A percentile compares a stretch with the other conserved stretches of the same genome.
Conservation (phyloP, 1,140 invertebrate genomes). For the Maconellicoccus hirsutus region DNA sequence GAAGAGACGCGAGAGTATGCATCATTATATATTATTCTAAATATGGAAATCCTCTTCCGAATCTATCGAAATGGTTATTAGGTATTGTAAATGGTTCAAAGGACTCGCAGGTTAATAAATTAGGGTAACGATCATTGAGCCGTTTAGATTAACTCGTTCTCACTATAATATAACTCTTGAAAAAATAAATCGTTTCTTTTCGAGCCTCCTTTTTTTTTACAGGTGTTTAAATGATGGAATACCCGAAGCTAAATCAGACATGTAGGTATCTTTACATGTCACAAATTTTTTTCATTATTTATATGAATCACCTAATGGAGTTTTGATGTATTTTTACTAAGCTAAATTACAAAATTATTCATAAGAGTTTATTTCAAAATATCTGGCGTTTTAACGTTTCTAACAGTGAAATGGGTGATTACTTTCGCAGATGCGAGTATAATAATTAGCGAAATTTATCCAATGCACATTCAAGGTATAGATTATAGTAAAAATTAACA, state of each 20-base stretch:
- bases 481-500: too few relatives aligned
- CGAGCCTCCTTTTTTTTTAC: neutral
- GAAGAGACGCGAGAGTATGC: too few relatives aligned
- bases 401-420: neutral
- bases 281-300: neutral
- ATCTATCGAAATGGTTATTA: too few relatives aligned
- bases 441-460: too few relatives aligned
- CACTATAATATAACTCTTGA: neutral
- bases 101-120: neutral
- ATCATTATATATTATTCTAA: too few relatives aligned
- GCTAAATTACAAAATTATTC: conserved; percentile 10
- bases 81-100: neutral
- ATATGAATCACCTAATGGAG: neutral
- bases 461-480: too few relatives aligned
- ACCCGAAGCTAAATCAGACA: conserved; percentile 3
- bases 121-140: neutral
- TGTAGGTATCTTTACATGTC: neutral
- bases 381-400: too few relatives aligned
- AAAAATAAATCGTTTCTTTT: neutral
- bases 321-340: conserved; percentile 2
- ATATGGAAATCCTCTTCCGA: too few relatives aligned
- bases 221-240: neutral
- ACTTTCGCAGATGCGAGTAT: neutral
- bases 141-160: neutral
- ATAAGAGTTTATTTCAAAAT: neutral